Evolutionary conservation across 2,888 invertebrate species (phyloP), one percentile per base, ranked within the genome.

Genomic region (Drosophila kambysellisi): DNA sequence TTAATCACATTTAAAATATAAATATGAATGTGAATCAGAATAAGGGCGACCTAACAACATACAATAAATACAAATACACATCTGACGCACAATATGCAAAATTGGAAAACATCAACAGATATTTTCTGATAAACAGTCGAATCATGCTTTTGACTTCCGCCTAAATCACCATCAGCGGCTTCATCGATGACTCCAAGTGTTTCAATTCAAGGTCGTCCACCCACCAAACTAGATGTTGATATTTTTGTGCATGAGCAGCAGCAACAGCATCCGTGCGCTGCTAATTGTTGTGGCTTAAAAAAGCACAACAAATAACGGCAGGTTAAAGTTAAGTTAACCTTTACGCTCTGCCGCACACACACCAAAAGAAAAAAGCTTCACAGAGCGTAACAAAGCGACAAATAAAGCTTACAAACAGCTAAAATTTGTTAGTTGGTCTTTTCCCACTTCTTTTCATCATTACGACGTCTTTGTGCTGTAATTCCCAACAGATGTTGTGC

Each of bases 181-280:
- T 58, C 17, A 46, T 20, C 46, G 15, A 46, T 46, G 33, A 46
- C 30, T 30, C 33, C 25, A 57, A 56, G 62, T 63, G 39, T 53
- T 72, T 66, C 70, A 74, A 79, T 70, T 86, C 84, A 84, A 84
- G 84, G 84, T 86, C 86, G 76, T 37, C 56, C 72, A 72, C 63
- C 67, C 60, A 63, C 54, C 51, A 78, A 79, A 76, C 79, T 66
- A 66, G 74, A 76, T 79, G 67, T 54, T 15, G 15, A 65, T n/a
- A 57, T 50, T 37, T 61, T 48, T 48, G 29, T 60, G 30, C 76
- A 70, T 74, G 67, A 76, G 67, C 59, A 77, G 67, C 59, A 77
- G 51, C 46, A 57, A 46, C 64, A 41, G 17, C 50, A 46, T 43
- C 58, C 17, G 29, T 30, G 50, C 68, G 59, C 53, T 69, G 68